Conservation (phyloP, 2,888 invertebrate species). For the Hirudinaria manillensis region DNA sequence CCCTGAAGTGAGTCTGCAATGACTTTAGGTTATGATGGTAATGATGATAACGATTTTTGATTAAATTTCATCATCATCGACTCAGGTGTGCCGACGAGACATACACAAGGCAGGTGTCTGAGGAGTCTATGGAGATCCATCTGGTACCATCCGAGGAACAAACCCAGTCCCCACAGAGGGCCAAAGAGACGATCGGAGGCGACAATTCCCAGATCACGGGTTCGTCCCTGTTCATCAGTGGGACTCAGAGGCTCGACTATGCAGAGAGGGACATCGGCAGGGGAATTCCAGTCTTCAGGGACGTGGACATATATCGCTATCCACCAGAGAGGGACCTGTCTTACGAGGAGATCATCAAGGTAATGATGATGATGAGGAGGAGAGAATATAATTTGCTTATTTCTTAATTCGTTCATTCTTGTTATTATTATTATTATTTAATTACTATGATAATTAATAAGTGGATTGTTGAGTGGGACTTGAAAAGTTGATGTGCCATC, state of each 20-base stretch:
- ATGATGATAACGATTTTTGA: neutral
- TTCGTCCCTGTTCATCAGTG: neutral
- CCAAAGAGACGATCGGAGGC: neutral
- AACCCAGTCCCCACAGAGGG: too few species aligned
- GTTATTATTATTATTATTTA: too few species aligned
- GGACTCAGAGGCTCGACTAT: neutral
- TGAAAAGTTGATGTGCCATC: too few species aligned
- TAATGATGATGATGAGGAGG: neutral
- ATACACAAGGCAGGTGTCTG: neutral
- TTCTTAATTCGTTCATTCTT: neutral
- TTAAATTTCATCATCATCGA: neutral
- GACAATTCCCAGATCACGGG: neutral
- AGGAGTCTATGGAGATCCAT: neutral
- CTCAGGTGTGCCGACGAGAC: constrained; percentile 1
- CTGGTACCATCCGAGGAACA: neutral
- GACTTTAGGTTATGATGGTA: neutral
- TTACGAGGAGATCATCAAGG: neutral
- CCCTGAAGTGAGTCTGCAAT: constrained; percentile 13
- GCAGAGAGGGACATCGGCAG: neutral
- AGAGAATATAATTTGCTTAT: neutral
- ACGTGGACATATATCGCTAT: neutral
- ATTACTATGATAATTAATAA: too few species aligned
- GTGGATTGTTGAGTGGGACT: too few species aligned
- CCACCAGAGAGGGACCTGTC: constrained; percentile 6
- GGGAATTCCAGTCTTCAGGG: constrained; percentile 11